Evolutionary conservation across 2,797 vertebrate genomes (phyloP), one percentile per base, ranked within the genome.

Genomic region (Etheostoma perlongum): DNA sequence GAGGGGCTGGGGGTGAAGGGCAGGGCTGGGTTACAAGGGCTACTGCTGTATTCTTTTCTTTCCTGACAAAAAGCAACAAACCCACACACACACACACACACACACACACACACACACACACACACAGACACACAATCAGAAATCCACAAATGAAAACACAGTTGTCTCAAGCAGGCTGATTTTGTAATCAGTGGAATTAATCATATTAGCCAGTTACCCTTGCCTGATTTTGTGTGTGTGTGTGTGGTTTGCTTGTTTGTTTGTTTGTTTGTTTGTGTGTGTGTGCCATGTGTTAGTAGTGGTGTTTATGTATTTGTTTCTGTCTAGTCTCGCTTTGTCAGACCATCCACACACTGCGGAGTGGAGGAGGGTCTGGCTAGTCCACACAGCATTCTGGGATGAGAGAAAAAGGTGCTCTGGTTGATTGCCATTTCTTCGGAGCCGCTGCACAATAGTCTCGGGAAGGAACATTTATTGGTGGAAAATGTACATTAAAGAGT

Each of bases 11-110:
- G 84, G 90, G 82, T 87, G 82, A 76, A 90, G 92, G 90, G 85
- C 91, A 90, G 55, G 72, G 74, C 90, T 70, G 88, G 89, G 91
- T 91, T 92, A 93, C 91, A 82, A 83, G 78, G 90, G 79, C 83
- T 79, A 81, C 83, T 58, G 69, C 87, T 78, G 75, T 85, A 78
- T 83, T 82, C 79, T 85, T 82, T 86, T 89, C 76, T 80, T 82
- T 74, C 48, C 54, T 7, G 1, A 72, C 42, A 66, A 82, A 75
- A 86, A 52, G 25, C 14, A 2, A 61, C 53, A 47, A 48, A 59
- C 36, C 46, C 40, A 57, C 19, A 19, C 47, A 23, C 23, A 51
- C 36, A 25, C 14, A 51, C 23, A 51, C 69, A 60, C 48, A 70
- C 40, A 83, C 47, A 23, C 23, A 51, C 36, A 25, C 14, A 51